phyloP scores from a whole-genome alignment of 1,140 invertebrate genomes.

The Sweltsa coloradensis region DNA sequence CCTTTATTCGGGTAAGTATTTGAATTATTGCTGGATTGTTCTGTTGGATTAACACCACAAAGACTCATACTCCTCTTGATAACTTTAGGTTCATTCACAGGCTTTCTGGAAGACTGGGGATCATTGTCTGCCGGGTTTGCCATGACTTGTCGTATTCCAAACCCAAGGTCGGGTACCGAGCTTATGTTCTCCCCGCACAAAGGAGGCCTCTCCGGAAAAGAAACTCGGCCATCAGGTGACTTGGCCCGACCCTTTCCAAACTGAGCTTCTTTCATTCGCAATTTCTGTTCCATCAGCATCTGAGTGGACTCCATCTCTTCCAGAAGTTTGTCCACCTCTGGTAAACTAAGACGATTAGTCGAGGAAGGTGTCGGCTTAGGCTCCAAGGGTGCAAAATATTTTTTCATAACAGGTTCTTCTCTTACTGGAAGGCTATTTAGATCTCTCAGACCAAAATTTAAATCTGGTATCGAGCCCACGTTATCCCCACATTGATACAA shows the following conservation, averaged over 20 bases:
- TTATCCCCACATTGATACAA: slow-evolving; percentile 25
- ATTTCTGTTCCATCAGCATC: slow-evolving; percentile 22
- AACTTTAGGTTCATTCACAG: no score
- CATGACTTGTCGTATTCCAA: no score
- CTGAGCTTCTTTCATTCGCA: slow-evolving; percentile 11
- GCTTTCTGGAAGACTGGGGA: no score
- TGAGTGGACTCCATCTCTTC: slow-evolving; percentile 33
- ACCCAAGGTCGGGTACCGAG: no score
- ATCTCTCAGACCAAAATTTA: slow-evolving; percentile 25
- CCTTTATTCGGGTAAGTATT: no score
- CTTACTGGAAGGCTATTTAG: slow-evolving; percentile 8
- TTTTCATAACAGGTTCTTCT: background rate
- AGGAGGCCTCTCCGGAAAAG: no score
- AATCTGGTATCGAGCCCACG: slow-evolving; percentile 27
- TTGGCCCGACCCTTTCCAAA: slow-evolving; percentile 9
- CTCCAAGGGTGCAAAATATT: background rate
- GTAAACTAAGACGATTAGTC: slow-evolving; percentile 30
- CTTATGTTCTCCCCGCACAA: no score
- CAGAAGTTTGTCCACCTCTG: slow-evolving; percentile 30
- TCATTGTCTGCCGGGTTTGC: no score
- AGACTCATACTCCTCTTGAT: no score
- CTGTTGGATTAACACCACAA: no score
- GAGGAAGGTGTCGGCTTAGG: background rate
- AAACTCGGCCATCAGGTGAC: no score
- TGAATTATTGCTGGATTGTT: no score